A percentile compares a stretch with the other conserved stretches of the same genome.
Conservation (phyloP, 2,797 vertebrate genomes). For the Liasis olivaceus region DNA sequence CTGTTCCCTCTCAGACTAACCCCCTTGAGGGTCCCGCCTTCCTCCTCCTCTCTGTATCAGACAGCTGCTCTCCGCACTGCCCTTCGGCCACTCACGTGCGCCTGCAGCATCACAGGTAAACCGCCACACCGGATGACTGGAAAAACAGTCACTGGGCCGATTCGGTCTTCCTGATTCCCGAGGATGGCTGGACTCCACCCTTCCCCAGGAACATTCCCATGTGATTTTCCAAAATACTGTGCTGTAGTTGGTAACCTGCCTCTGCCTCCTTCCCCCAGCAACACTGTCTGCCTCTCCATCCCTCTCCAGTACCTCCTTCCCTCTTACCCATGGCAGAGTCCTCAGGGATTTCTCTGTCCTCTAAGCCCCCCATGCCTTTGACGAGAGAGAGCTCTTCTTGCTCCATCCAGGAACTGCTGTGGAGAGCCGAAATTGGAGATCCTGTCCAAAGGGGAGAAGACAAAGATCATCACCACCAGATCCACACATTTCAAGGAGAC, state of each 20-base stretch:
- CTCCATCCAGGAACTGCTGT: conserved; percentile 71
- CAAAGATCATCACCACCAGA: neutral
- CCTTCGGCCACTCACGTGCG: neutral
- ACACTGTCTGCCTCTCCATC: too few relatives aligned
- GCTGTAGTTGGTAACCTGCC: too few relatives aligned
- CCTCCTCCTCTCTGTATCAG: neutral
- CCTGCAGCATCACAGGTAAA: neutral
- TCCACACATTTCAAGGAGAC: neutral
- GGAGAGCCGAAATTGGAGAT: conserved; percentile 71
- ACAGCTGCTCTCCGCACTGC: too few relatives aligned
- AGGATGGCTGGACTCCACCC: neutral
- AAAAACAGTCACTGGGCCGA: neutral
- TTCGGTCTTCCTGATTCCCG: neutral
- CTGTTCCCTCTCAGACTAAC: neutral
- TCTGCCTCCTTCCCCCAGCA: too few relatives aligned
- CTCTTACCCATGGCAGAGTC: conserved; percentile 70
- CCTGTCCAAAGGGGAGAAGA: conserved; percentile 49
- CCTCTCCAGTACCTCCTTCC: neutral
- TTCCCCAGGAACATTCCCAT: neutral
- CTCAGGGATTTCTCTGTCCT: conserved; percentile 70
- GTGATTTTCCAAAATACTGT: neutral
- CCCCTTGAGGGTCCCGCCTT: neutral
- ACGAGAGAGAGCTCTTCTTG: conserved; percentile 71
- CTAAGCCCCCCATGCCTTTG: conserved; percentile 71
- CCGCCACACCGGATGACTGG: neutral